Evolutionary conservation across 1,140 invertebrate genomes (phyloP).

Genomic region (Sitophilus oryzae): DNA sequence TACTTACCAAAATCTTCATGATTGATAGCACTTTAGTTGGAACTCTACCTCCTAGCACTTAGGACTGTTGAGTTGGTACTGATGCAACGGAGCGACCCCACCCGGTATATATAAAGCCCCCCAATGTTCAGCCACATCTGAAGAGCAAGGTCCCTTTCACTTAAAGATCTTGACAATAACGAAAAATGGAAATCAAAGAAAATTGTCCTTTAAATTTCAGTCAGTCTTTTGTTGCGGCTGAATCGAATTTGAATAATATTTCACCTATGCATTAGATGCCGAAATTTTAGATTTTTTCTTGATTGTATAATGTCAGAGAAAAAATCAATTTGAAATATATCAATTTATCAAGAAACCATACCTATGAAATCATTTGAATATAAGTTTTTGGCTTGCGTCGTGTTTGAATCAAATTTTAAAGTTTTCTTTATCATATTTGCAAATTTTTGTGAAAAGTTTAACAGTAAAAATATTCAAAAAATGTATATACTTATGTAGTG

Average conservation of each 20-base stretch:
- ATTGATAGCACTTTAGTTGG: conserved; percentile 23
- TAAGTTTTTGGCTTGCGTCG: too few relatives aligned
- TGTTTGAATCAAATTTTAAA: too few relatives aligned
- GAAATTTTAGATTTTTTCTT: not conserved
- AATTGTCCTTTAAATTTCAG: conserved; percentile 8
- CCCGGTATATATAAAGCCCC: conserved; percentile 40
- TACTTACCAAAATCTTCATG: conserved; percentile 42
- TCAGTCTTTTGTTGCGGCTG: not conserved
- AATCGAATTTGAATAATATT: not conserved
- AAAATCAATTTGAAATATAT: not conserved
- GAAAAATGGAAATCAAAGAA: conserved; percentile 11
- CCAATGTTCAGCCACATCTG: conserved; percentile 33
- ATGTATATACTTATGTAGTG: too few relatives aligned
- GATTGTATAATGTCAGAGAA: not conserved
- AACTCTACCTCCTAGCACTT: conserved; percentile 38
- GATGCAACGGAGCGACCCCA: conserved; percentile 26
- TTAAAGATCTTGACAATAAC: conserved; percentile 18
- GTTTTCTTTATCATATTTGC: too few relatives aligned
- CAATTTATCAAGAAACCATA: not conserved
- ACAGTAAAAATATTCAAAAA: too few relatives aligned
- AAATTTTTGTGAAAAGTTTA: too few relatives aligned
- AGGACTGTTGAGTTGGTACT: conserved; percentile 40
- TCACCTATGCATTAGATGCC: not conserved
- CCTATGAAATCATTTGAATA: not conserved
- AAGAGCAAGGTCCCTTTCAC: conserved; percentile 45